phyloP scores from a whole-genome alignment of 2,797 vertebrate species.

The Heliangelus exortis region DNA sequence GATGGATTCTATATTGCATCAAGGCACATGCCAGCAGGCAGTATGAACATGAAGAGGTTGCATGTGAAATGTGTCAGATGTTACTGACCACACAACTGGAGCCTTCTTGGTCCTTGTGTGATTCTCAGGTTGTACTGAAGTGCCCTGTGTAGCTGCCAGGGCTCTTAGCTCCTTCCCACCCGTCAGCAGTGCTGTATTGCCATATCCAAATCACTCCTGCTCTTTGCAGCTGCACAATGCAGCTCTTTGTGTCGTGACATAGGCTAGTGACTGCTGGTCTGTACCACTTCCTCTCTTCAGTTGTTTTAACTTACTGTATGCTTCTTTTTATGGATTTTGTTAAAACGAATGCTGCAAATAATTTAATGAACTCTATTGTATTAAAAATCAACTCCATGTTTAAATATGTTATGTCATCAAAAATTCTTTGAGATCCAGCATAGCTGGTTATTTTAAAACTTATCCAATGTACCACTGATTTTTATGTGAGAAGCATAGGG shows the following conservation, averaged over 20 bases:
- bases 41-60: neutral
- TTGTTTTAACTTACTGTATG: neutral
- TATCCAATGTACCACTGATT: neutral
- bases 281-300: neutral
- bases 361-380: neutral
- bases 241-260: neutral
- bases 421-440: neutral
- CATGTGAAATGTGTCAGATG: neutral
- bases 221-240: too few species aligned
- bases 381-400: neutral
- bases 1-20: neutral
- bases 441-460: neutral
- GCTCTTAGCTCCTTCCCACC: neutral
- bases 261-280: neutral
- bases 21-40: neutral
- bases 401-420: neutral
- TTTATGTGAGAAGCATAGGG: neutral
- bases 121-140: neutral
- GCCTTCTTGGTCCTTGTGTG: neutral
- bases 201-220: neutral
- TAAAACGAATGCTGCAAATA: neutral
- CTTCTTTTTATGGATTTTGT: neutral
- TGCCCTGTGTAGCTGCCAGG: neutral
- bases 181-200: neutral
- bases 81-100: neutral